Conservation (phyloP, 2,797 vertebrate species). For the Petrocephalus schoutedeni region DNA sequence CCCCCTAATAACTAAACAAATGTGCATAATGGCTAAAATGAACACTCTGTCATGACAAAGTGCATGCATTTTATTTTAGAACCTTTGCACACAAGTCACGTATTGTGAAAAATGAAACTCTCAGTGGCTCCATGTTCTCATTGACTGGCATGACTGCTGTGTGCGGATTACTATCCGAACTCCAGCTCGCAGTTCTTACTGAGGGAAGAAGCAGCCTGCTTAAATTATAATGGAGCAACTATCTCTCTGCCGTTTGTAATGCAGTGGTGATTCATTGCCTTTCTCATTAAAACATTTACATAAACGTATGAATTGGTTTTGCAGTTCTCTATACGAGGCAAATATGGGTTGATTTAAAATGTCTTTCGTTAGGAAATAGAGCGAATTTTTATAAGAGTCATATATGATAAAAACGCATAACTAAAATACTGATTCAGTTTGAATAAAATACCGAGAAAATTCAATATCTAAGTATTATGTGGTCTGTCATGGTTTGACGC, state of each 20-base stretch:
- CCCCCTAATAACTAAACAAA: background rate
- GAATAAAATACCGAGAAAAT: background rate
- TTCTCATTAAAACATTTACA: background rate
- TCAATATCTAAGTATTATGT: background rate
- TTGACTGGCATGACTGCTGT: background rate
- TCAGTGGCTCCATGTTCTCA: background rate
- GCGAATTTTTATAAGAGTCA: background rate
- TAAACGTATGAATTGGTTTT: background rate
- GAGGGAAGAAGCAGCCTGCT: background rate
- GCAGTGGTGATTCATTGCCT: background rate
- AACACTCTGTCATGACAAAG: background rate
- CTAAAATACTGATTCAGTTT: background rate
- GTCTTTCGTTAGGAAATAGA: background rate
- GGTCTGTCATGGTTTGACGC: background rate
- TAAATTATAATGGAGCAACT: background rate
- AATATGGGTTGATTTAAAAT: background rate
- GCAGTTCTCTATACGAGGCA: background rate
- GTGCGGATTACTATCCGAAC: background rate
- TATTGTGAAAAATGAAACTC: background rate
- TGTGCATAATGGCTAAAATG: background rate
- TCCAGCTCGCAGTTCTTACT: background rate
- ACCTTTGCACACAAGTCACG: background rate
- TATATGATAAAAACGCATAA: background rate
- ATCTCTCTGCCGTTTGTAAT: background rate
- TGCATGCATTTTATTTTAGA: background rate